Base-by-base conservation (phyloP, 2,888 invertebrate species). In the Hypsopygia costalis region DNA sequence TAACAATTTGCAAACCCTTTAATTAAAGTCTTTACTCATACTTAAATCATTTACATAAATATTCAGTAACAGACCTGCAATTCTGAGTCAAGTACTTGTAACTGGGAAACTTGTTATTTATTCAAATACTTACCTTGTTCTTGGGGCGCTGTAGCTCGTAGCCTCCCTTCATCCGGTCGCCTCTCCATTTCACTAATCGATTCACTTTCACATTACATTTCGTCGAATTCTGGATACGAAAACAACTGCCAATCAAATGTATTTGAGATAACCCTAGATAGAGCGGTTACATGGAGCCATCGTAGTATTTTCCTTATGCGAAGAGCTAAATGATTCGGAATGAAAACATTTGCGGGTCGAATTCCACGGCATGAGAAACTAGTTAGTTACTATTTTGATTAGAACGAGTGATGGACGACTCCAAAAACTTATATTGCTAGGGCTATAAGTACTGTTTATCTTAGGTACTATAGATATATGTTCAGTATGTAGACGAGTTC, bases 181-280 rank as follows among this genome's bases (percentile, higher is more conserved):
- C 72, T 81, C 77, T 87, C 86, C 86, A 86, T 86, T 51, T 73
- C 81, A 76, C 69, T 70, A 31, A 62, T 63, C 56, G 49, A 66
- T 69, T 51, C 63, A 71, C 67, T 54, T 48, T 47, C 63, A 70
- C 68, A 55, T 74, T 63, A 69, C 69, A 76, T 77, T 55, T 62
- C 73, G 62, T 51, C 46, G 27, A 38, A 37, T 31, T 11, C 22
- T 11, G 11, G 3, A 39, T 16, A 33, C 33, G 39, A 39, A 39
- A 39, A 33, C 33, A 41, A 49, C 36, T 34, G 39, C 30, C 49
- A 51, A 52, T 52, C 46, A 7, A 47, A 37, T 34, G 22, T 30
- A 31, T 34, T 34, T 25, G 31, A 11, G 16, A 28, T 11, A 28
- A 7, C 30, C 36, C 11, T 20, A 20, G 20, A 30, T 33, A 27